These are phyloP conservation scores for Decapterus maruadsi DNA, from an alignment of 2,797 vertebrate genomes.

Conservation along the genomic window DNA sequence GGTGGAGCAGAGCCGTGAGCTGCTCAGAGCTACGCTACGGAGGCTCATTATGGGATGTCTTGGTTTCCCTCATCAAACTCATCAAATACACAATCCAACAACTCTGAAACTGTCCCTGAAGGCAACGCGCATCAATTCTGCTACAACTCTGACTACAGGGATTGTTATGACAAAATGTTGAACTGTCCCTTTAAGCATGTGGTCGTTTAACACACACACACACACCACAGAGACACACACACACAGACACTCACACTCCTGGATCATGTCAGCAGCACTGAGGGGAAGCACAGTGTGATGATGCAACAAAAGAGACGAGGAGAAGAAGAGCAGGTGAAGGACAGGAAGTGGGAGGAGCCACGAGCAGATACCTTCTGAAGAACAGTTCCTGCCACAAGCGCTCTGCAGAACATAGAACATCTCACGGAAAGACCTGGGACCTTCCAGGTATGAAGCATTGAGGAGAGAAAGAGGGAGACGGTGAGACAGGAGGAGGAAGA, in stretches of 20 bases:
- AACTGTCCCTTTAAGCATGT: background rate
- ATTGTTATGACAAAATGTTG: too few species aligned
- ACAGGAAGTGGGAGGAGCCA: constrained; percentile 13
- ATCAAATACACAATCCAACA: too few species aligned
- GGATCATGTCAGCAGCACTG: constrained; percentile 18
- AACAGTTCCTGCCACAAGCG: constrained; percentile 99
- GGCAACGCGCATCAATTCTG: too few species aligned
- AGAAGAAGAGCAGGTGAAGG: constrained; percentile 15
- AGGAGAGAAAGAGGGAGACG: constrained; percentile 86
- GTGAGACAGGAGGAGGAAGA: constrained; percentile 79
- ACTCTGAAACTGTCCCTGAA: too few species aligned
- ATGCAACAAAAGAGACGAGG: constrained; percentile 14
- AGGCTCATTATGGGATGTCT: too few species aligned
- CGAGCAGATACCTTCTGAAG: constrained; percentile 95
- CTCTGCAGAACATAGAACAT: constrained; percentile 99
- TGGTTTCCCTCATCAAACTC: too few species aligned
- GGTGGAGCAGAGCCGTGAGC: too few species aligned
- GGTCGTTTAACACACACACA: background rate
- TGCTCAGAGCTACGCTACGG: too few species aligned
- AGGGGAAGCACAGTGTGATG: constrained; percentile 48
- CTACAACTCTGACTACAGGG: too few species aligned
- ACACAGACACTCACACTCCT: constrained; percentile 20
- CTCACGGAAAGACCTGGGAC: constrained; percentile 97
- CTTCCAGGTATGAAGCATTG: constrained; percentile 93
- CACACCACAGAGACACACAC: constrained; percentile 20